Base-by-base conservation (phyloP, 35 echinoderm and acorn worm species). In the Heliocidaris tuberculata region DNA sequence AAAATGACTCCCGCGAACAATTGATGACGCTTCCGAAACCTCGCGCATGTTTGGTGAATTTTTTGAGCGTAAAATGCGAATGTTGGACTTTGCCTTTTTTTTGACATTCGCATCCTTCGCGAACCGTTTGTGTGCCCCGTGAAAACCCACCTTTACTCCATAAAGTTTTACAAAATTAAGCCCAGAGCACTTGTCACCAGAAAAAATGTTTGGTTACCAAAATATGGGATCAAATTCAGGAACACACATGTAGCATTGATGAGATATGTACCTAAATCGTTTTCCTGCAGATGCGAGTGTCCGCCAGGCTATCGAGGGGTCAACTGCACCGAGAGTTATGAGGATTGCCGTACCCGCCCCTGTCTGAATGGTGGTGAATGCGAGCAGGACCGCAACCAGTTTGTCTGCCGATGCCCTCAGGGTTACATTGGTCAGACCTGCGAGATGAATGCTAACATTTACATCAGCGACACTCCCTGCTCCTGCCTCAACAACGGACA, bases 221-320 rank as follows among this genome's bases (percentile, higher is more conserved):
- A 31, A 87, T 31, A 10, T 87, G 86, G 32, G 32, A 87, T 87
- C 2, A 87, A 31, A 42, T 42, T 87, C 21, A 87, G 32, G 9
- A 2, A 31, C 29, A 87, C 7, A 9, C 13, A 87, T 17, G 29
- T 21, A 30, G 17, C 17, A 87, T 87, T 87, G 29, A 87, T 10
- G 24, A 0, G 86, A 42, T 17, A 30, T 70, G 10, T 94, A 17
- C 19, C 27, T 78, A 29, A 7, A n/a, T 78, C 65, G 11, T 30
- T 95, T 95, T 94, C 78, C 88, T 94, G 86, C 86, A 99, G 98
- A 85, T 99, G 98, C 78, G 97, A 97, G 35, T 99, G 98, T 93
- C 98, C 93, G 49, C 93, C 95, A 49, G 96, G 97, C 31, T 96
- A 95, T 95, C 92, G 96, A 90, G 97, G 96, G 3, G 30, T 95